These are phyloP conservation scores for Aphaenogaster floridana DNA, from an alignment of 1,140 invertebrate genomes.

Conservation along the genomic window DNA sequence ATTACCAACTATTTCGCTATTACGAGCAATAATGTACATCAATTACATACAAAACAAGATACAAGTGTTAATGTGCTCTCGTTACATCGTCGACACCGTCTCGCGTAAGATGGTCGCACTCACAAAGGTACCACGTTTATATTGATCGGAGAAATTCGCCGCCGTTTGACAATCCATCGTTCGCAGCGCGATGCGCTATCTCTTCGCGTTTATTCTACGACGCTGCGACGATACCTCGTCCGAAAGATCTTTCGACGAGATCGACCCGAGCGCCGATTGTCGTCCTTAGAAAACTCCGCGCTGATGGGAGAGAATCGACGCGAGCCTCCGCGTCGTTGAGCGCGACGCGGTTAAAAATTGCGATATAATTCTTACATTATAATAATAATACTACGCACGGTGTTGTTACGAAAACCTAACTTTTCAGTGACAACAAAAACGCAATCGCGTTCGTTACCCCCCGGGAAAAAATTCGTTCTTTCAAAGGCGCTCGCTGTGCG, in stretches of 20 bases:
- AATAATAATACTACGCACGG: constrained; percentile 52
- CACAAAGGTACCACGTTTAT: constrained; percentile 67
- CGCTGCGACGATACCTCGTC: constrained; percentile 2
- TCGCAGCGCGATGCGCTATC: constrained; percentile 6
- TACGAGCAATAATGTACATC: constrained; percentile 83
- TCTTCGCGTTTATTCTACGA: neutral
- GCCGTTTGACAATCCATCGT: constrained; percentile 26
- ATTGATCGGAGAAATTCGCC: constrained; percentile 43
- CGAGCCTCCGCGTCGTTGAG: constrained; percentile 27
- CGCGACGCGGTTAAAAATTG: constrained; percentile 62
- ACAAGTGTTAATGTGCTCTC: constrained; percentile 62
- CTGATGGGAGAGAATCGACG: constrained; percentile 32
- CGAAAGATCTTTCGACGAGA: constrained; percentile 7
- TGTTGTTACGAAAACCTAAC: constrained; percentile 17
- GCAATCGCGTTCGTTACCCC: constrained; percentile 26
- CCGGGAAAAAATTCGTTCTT: constrained; percentile 11
- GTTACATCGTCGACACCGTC: constrained; percentile 63
- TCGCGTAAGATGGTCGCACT: constrained; percentile 68
- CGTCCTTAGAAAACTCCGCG: constrained; percentile 46
- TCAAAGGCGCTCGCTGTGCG: constrained; percentile 28
- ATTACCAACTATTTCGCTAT: constrained; percentile 75
- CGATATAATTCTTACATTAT: constrained; percentile 46
- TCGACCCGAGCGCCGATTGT: constrained; percentile 17
- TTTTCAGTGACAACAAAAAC: constrained; percentile 39
- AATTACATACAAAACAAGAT: constrained; percentile 83